Percentiles rank a stretch among this genome's conserved stretches.
phyloP scores from a whole-genome alignment of 2,797 vertebrate species.

The Cyprinella venusta region DNA sequence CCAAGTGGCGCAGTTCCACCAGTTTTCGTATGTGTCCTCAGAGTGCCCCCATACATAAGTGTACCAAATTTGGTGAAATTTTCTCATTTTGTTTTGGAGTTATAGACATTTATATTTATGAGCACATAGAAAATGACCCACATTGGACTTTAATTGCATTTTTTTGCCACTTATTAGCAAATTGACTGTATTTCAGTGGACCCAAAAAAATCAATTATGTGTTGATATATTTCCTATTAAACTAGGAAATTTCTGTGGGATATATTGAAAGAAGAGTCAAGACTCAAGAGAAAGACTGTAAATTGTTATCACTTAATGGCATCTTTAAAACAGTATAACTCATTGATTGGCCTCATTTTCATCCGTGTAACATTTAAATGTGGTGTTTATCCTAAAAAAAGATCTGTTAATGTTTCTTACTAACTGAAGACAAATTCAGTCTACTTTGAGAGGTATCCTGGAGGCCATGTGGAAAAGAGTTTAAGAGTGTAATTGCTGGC shows the following conservation, averaged over 20 bases:
- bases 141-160: not conserved
- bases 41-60: too few relatives aligned
- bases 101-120: too few relatives aligned
- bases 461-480: conserved; percentile 19
- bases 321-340: not conserved
- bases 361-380: not conserved
- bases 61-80: not conserved
- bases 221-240: too few relatives aligned
- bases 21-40: too few relatives aligned
- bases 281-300: not conserved
- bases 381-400: not conserved
- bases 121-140: too few relatives aligned
- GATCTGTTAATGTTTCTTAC: not conserved
- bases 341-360: not conserved
- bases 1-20: too few relatives aligned
- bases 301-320: not conserved
- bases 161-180: not conserved
- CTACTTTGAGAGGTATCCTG: not conserved
- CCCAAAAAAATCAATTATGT: too few relatives aligned
- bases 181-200: not conserved
- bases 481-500: conserved; percentile 41
- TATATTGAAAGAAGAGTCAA: too few relatives aligned
- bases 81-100: not conserved
- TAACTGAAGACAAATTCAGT: not conserved
- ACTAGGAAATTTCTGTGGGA: not conserved